These are phyloP conservation scores for Chamaetylas fuelleborni DNA, from an alignment of 2,113 vertebrate genomes.

Conservation along the genomic window DNA sequence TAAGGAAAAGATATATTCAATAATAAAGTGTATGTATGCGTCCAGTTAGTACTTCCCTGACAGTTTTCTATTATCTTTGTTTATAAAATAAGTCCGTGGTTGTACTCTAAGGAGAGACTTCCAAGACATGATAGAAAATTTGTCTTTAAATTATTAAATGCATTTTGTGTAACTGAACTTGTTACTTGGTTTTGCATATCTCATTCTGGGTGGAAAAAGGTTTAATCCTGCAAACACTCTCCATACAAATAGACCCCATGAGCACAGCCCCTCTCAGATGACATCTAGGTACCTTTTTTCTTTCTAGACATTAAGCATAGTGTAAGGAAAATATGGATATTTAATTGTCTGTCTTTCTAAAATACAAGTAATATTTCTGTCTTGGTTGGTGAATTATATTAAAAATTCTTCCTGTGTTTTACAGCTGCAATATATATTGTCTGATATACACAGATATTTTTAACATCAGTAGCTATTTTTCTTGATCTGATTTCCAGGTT, in stretches of 20 bases:
- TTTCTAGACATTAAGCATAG: not conserved
- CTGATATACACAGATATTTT: not conserved
- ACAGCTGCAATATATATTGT: not conserved
- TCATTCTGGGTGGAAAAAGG: not conserved
- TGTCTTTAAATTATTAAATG: not conserved
- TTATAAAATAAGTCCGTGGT: not conserved
- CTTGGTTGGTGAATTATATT: not conserved
- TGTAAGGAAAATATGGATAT: not conserved
- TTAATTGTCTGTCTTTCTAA: not conserved
- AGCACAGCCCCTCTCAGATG: not conserved
- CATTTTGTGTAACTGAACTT: not conserved
- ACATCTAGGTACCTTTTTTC: not conserved
- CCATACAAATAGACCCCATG: not conserved
- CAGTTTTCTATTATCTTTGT: not conserved
- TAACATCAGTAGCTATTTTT: not conserved
- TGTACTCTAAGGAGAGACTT: not conserved
- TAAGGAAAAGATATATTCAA: not conserved
- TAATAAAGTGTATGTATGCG: not conserved
- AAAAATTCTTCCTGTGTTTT: not conserved
- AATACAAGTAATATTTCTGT: not conserved
- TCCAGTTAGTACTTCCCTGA: not conserved
- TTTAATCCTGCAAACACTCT: not conserved
- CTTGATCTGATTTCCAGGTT: conserved; percentile 72
- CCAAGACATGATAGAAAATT: not conserved
- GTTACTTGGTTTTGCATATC: not conserved